Percentiles rank a stretch among this genome's conserved stretches.
phyloP scores from a whole-genome alignment of 2,797 vertebrate genomes.

The Acanthopagrus latus region DNA sequence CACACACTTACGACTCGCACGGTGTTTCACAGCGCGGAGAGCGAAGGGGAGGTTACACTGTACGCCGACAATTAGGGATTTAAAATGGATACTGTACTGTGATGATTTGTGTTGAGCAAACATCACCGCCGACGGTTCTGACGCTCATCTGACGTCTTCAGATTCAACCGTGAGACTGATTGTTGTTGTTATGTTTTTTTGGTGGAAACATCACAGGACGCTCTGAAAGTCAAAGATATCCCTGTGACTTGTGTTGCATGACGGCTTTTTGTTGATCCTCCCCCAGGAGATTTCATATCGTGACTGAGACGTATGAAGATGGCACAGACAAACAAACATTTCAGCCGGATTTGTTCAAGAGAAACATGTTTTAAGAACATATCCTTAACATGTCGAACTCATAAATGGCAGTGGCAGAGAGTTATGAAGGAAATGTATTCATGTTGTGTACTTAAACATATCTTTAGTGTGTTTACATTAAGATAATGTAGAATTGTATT shows the following conservation, averaged over 20 bases:
- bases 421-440: not conserved
- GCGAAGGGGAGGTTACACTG: constrained; percentile 7
- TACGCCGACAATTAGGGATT: constrained; percentile 6
- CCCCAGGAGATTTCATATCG: no score
- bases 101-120: not conserved
- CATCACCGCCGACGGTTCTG: not conserved
- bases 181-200: not conserved
- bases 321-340: not conserved
- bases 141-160: not conserved
- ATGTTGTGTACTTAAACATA: not conserved
- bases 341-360: not conserved
- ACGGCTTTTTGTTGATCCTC: no score
- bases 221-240: not conserved
- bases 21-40: constrained; percentile 34
- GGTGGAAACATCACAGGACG: not conserved
- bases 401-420: not conserved
- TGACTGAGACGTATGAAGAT: no score
- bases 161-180: not conserved
- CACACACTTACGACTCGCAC: constrained; percentile 48
- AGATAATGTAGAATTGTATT: no score
- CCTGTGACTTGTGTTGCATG: no score
- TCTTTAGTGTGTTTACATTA: not conserved
- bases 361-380: not conserved
- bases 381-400: not conserved
- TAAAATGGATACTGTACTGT: constrained; percentile 10